Evolutionary conservation across 2,888 invertebrate species (phyloP).

Genomic region (Dryadula phaetusa): DNA sequence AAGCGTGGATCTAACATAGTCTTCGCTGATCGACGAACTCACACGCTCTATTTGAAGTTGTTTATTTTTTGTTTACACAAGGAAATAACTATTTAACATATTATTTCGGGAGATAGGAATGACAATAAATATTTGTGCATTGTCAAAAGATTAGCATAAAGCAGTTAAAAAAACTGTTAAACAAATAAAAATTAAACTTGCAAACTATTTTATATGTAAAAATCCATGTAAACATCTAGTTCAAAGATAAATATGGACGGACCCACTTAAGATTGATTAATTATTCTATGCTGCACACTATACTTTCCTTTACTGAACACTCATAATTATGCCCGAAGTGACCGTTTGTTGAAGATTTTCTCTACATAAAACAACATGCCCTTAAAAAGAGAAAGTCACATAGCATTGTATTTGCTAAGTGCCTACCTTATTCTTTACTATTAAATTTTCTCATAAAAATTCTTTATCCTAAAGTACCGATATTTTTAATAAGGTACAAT

Average conservation of each 20-base stretch:
- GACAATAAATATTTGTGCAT: background rate
- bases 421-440: background rate
- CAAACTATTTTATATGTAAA: background rate
- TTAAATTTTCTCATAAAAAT: background rate
- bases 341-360: conserved; percentile 46
- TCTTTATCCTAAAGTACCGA: background rate
- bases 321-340: conserved; percentile 40
- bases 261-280: conserved; percentile 26
- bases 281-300: conserved; percentile 31
- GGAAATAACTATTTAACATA: conserved; percentile 42
- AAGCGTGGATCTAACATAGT: conserved; percentile 67
- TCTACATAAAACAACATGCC: conserved; percentile 41
- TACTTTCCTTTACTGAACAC: conserved; percentile 40
- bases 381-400: conserved; percentile 47
- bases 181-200: background rate
- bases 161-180: background rate
- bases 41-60: conserved; percentile 74
- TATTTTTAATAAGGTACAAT: conserved; percentile 2
- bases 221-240: background rate
- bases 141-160: no score
- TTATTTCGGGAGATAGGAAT: background rate
- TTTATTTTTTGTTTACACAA: conserved; percentile 50
- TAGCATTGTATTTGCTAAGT: conserved; percentile 34
- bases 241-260: background rate
- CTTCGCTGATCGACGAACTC: conserved; percentile 70